phyloP scores from a whole-genome alignment of 1,140 invertebrate genomes.

The Drosophila repletoides region DNA sequence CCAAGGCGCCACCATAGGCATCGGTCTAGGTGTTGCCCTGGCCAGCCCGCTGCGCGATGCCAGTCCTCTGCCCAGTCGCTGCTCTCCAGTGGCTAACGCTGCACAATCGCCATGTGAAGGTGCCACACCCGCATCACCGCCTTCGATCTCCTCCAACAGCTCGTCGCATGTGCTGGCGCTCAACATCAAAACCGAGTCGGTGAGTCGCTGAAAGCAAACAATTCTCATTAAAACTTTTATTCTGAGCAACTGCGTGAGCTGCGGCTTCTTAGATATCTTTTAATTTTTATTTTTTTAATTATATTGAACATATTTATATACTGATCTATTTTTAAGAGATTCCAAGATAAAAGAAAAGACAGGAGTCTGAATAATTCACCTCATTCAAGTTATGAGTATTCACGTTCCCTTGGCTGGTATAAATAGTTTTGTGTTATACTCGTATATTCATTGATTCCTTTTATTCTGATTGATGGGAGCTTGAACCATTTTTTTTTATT shows the following conservation, averaged over 20 bases:
- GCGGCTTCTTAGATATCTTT: background rate
- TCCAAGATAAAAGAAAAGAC: no score
- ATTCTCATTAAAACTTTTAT: slow-evolving; percentile 17
- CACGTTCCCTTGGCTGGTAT: no score
- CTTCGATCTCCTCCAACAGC: slow-evolving; percentile 58
- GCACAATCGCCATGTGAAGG: slow-evolving; percentile 57
- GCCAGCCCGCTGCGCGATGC: slow-evolving; percentile 52
- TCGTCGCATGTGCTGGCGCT: slow-evolving; percentile 70
- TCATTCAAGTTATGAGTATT: no score
- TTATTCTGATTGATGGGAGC: no score
- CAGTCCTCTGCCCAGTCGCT: slow-evolving; percentile 52
- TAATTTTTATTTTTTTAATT: background rate
- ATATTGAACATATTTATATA: background rate
- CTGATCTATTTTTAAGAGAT: background rate
- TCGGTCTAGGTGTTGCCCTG: slow-evolving; percentile 28
- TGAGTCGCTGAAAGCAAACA: slow-evolving; percentile 63
- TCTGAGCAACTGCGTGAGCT: slow-evolving; percentile 50
- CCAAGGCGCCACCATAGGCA: slow-evolving; percentile 34
- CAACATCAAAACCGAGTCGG: slow-evolving; percentile 82
- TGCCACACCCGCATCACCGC: slow-evolving; percentile 57
- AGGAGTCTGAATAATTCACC: no score
- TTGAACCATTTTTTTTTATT: no score
- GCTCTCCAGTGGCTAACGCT: slow-evolving; percentile 35
- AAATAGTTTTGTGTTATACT: no score
- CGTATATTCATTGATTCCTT: no score